Base-by-base conservation (phyloP, 2,113 vertebrate genomes). In the Arizona elegans region DNA sequence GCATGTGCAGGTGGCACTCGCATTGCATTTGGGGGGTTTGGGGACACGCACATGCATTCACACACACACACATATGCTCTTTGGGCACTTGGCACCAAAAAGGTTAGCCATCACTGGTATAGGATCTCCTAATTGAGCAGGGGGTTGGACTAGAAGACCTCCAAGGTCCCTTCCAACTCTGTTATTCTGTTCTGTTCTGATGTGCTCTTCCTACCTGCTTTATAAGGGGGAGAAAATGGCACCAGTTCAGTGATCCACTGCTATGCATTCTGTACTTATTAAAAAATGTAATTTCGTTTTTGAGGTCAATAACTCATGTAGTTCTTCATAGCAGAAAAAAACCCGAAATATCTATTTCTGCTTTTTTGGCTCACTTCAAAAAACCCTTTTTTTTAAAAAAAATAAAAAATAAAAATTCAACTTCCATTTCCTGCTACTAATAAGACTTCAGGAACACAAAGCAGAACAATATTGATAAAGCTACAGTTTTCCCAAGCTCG, bases 51-150 rank as follows among this genome's bases (percentile, higher is more conserved):
- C 47, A 50, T 50, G 47, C 43, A 50, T 50, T 50, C 6, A 50
- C 47, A 1, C 6, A 4, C 6, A 4, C 47, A 0, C 5, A 7
- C 5, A 0, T 4, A 50, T 0, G 5, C 47, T 50, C 47, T 50
- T 50, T 50, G 5, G 5, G 47, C 47, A 50, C 47, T 50, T 0
- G 47, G 6, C 5, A 50, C 47, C 47, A 50, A 50, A 7, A 50
- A 8, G 47, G 47, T 50, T 50, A 50, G 5, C 47, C 47, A 50
- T 50, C 6, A 8, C 47, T 50, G 47, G 6, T 7, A 8, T 50
- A 50, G 47, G 47, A 6, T 50, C 47, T 50, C 47, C 47, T 50
- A 7, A 50, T 7, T 50, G 47, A 50, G 47, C 47, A 50, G 52
- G 56, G 56, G 19, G 56, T 58, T 58, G 56, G 56, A 59, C 56